Conservation (phyloP, 2,113 vertebrate species). For the Sinocyclocheilus rhinocerous region DNA sequence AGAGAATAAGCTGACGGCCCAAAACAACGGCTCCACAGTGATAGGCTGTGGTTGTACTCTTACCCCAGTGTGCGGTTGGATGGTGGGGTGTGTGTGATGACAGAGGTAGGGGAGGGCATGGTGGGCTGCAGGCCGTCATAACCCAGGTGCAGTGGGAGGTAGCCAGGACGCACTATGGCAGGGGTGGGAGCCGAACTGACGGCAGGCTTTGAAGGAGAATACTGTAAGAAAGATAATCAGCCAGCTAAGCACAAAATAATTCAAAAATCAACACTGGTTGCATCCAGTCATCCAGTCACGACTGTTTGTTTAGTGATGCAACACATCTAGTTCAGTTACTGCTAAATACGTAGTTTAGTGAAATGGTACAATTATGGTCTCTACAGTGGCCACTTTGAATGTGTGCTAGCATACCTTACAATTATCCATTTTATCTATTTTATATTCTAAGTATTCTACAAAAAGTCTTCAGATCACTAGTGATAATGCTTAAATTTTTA, state of each 20-base stretch:
- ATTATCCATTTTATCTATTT: neutral
- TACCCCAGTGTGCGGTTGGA: conserved; percentile 91
- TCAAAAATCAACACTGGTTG: neutral
- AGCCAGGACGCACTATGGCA: conserved; percentile 92
- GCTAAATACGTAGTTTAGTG: conserved; percentile 17
- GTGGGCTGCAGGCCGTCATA: conserved; percentile 91
- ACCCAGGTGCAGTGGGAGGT: conserved; percentile 88
- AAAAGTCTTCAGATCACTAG: neutral
- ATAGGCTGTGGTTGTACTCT: conserved; percentile 62
- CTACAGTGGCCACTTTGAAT: neutral
- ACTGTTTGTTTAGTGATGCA: conserved; percentile 32
- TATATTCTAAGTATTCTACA: neutral
- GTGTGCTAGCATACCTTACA: neutral
- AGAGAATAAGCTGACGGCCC: neutral
- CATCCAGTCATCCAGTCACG: neutral
- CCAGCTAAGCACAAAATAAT: neutral
- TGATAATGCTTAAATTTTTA: neutral
- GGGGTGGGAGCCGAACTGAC: conserved; percentile 88
- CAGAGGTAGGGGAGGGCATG: conserved; percentile 94
- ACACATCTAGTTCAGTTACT: neutral
- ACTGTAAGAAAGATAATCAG: conserved; percentile 60
- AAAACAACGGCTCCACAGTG: neutral
- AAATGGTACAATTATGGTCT: conserved; percentile 9
- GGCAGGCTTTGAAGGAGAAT: conserved; percentile 78
- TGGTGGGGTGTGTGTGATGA: conserved; percentile 95